Conservation (phyloP, 2,113 vertebrate genomes). For the Cricetomys ansorgei region DNA sequence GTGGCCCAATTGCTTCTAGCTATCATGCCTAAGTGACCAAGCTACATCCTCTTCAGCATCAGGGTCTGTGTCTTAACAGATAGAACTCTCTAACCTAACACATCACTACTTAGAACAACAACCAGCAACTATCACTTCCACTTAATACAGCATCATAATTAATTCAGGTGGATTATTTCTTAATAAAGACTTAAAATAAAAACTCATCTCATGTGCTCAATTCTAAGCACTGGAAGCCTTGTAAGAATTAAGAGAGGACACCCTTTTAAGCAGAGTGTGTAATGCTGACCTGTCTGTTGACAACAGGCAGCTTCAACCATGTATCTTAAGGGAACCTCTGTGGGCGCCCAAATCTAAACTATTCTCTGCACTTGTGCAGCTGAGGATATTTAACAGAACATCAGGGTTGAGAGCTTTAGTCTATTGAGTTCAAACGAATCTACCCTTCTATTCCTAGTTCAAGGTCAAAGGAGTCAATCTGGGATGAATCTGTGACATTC, state of each 20-base stretch:
- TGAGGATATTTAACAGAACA: not conserved
- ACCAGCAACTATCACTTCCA: not conserved
- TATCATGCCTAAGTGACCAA: not conserved
- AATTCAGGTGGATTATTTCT: slow-evolving; percentile 64
- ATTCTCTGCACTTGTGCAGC: not conserved
- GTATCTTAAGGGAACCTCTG: not conserved
- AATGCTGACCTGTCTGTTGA: slow-evolving; percentile 22
- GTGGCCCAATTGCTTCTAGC: not conserved
- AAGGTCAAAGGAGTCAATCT: not conserved
- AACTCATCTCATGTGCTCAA: slow-evolving; percentile 30
- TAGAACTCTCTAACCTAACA: not conserved
- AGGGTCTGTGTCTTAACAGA: not conserved
- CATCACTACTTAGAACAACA: slow-evolving; percentile 36
- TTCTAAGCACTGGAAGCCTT: slow-evolving; percentile 47
- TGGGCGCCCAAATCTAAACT: not conserved
- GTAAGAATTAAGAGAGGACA: slow-evolving; percentile 53
- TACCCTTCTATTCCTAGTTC: slow-evolving; percentile 28
- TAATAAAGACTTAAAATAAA: slow-evolving; percentile 20
- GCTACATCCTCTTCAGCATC: not conserved
- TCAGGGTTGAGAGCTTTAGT: not conserved
- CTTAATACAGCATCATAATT: not conserved
- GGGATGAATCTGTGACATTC: not conserved
- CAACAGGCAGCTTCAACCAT: not conserved
- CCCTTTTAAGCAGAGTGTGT: not conserved
- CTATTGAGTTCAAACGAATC: not conserved